Conservation (phyloP, 2,113 vertebrate species). For the Ramphastos sulfuratus region DNA sequence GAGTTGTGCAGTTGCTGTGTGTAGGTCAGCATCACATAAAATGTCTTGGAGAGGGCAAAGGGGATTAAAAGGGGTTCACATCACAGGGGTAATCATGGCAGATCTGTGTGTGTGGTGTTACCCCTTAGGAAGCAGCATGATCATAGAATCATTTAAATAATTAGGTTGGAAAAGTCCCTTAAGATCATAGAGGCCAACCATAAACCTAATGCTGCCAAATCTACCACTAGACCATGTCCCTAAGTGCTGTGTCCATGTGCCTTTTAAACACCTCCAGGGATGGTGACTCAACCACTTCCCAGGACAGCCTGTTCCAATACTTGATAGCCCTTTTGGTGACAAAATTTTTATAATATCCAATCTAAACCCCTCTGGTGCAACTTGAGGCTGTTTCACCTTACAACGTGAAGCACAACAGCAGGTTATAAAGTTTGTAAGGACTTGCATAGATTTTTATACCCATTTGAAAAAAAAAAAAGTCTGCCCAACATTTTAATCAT, state of each 20-base stretch:
- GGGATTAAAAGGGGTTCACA: background rate
- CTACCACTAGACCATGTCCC: background rate
- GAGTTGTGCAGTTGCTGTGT: background rate
- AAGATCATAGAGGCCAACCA: rapidly evolving
- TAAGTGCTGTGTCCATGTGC: rapidly evolving
- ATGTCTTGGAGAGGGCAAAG: background rate
- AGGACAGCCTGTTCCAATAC: background rate
- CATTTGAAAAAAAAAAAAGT: constrained; percentile 4
- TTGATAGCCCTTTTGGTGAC: background rate
- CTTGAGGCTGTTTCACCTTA: rapidly evolving
- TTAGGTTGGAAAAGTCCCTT: background rate
- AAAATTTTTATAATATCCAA: background rate
- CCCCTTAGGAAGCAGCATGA: background rate
- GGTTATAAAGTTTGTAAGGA: background rate
- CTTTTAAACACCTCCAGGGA: background rate
- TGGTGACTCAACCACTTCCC: background rate
- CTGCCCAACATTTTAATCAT: background rate
- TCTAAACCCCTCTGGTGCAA: background rate
- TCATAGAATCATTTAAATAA: background rate
- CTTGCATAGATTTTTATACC: background rate
- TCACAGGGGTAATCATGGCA: background rate
- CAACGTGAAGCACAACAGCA: background rate
- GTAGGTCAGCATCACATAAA: background rate
- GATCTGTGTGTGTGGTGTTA: background rate
- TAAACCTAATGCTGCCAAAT: background rate